A percentile compares a stretch with the other conserved stretches of the same genome.
phyloP scores from a whole-genome alignment of 2,113 vertebrate genomes.

The Plecturocebus donacophilus region DNA sequence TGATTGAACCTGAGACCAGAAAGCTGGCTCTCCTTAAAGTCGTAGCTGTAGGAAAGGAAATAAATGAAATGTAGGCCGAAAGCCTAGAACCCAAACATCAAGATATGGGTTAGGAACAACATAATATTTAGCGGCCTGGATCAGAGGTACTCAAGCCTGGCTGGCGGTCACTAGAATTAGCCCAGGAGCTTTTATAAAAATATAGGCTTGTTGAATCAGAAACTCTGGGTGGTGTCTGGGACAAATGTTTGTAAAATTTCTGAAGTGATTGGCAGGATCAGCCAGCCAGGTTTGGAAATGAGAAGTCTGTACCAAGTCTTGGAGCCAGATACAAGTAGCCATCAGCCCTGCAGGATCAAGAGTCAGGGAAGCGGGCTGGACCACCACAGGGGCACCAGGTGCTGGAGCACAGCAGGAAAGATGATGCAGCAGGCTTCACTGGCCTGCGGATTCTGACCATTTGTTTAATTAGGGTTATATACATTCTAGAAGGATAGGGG shows the following conservation, averaged over 20 bases:
- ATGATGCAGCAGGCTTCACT: not conserved
- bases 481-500: not conserved
- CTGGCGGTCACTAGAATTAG: not conserved
- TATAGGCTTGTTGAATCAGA: not conserved
- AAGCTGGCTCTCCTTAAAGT: not conserved
- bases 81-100: not conserved
- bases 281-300: not conserved
- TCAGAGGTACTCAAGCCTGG: not conserved
- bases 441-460: not conserved
- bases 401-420: accelerated
- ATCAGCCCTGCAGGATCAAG: not conserved
- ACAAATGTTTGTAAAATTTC: not conserved
- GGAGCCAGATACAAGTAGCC: not conserved
- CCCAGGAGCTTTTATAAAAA: not conserved
- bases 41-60: not conserved
- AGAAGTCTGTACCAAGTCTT: not conserved
- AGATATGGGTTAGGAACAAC: not conserved
- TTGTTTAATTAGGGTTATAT: not conserved
- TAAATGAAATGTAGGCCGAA: not conserved
- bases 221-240: not conserved
- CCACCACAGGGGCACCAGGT: accelerated
- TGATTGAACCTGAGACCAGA: constrained; percentile 6
- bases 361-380: not conserved
- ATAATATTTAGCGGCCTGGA: not conserved
- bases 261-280: not conserved